Evolutionary conservation across 2,797 vertebrate genomes (phyloP).

Genomic region (Catamblyrhynchus diadema): DNA sequence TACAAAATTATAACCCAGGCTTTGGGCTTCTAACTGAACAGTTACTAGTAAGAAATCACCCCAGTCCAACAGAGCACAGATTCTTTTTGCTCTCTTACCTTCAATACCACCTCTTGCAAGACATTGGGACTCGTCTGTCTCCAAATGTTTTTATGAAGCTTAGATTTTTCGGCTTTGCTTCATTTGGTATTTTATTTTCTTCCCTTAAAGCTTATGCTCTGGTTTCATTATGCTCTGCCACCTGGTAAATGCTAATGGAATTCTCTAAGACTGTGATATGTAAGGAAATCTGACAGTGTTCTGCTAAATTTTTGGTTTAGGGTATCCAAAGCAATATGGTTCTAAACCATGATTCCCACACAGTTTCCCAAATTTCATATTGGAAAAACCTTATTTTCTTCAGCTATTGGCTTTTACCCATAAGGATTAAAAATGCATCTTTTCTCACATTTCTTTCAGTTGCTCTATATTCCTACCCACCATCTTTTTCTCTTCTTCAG

Average conservation of each 20-base stretch:
- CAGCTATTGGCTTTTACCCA: constrained; percentile 14
- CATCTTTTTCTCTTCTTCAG: constrained; percentile 15
- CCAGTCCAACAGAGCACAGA: neutral
- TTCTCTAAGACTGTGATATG: constrained; percentile 5
- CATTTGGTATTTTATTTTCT: neutral
- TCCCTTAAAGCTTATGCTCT: neutral
- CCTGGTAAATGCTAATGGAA: constrained; percentile 42
- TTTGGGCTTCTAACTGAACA: neutral
- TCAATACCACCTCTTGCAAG: neutral
- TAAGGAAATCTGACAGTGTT: neutral
- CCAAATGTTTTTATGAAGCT: neutral
- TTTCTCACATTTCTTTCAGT: constrained; percentile 21
- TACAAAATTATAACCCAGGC: neutral
- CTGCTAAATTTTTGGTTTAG: neutral
- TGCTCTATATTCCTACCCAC: constrained; percentile 9
- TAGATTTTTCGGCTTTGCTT: neutral
- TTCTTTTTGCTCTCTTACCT: neutral
- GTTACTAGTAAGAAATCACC: neutral
- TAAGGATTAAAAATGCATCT: constrained; percentile 5
- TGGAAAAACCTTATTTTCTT: constrained; percentile 19
- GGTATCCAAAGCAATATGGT: constrained; percentile 20
- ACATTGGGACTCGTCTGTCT: neutral
- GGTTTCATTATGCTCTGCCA: constrained; percentile 33
- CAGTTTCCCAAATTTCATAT: constrained; percentile 2
- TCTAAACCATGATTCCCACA: constrained; percentile 6